These are phyloP conservation scores for Thymelicus acteon DNA, from an alignment of 2,888 invertebrate species.

Conservation along the genomic window DNA sequence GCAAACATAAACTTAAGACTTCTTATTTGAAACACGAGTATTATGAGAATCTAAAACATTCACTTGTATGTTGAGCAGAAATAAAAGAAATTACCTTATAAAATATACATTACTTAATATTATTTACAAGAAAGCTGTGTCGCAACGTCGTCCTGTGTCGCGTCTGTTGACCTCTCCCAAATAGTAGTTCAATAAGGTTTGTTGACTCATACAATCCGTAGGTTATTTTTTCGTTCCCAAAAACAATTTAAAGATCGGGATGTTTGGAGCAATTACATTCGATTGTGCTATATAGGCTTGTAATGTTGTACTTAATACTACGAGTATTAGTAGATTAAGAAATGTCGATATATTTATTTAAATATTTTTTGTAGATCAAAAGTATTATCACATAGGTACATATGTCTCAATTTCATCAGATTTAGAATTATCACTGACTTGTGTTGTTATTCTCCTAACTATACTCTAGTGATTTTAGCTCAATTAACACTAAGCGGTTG, in stretches of 20 bases:
- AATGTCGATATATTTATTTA: no score
- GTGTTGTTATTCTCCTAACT: neutral
- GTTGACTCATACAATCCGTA: conserved; percentile 9
- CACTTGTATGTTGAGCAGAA: neutral
- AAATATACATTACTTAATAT: conserved; percentile 1
- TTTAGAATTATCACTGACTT: no score
- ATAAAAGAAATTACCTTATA: neutral
- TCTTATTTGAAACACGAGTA: conserved; percentile 2
- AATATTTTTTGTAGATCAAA: no score
- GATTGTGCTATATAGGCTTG: no score
- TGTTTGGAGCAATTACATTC: neutral
- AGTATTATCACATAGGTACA: no score
- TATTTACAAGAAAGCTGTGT: conserved; percentile 1
- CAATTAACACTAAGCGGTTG: no score
- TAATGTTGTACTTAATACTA: no score
- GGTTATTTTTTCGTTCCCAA: conserved; percentile 8
- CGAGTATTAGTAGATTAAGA: no score
- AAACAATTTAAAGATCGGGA: conserved; percentile 6
- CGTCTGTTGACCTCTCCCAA: conserved; percentile 2
- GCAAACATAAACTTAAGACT: conserved; percentile 3
- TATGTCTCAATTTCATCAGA: no score
- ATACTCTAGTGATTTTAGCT: neutral
- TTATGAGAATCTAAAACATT: conserved; percentile 3
- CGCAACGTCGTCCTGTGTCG: neutral
- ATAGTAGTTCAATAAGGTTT: conserved; percentile 21